Conservation (phyloP, 1,140 invertebrate genomes). For the Trichonephila inaurata region DNA sequence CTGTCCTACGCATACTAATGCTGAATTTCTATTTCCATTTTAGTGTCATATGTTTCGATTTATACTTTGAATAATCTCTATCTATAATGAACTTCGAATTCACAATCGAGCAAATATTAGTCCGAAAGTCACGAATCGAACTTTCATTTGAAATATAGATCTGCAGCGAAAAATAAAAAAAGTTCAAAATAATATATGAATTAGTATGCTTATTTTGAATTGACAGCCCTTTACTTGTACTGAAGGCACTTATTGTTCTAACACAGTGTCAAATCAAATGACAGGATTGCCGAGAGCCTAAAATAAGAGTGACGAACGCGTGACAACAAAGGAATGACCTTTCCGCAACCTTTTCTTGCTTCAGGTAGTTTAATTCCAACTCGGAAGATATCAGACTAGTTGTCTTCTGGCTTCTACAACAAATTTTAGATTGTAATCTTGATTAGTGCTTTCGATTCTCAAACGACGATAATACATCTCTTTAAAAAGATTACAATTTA, state of each 20-base stretch:
- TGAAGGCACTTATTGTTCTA: not conserved
- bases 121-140: too few species aligned
- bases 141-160: too few species aligned
- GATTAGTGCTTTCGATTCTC: not conserved
- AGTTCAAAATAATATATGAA: too few species aligned
- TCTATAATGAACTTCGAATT: too few species aligned
- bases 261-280: not conserved
- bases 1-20: too few species aligned
- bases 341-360: not conserved
- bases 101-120: too few species aligned
- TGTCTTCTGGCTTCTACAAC: not conserved
- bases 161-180: too few species aligned
- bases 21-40: too few species aligned
- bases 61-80: too few species aligned
- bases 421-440: slow-evolving; percentile 18
- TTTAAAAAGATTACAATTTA: not conserved
- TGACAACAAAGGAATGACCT: slow-evolving; percentile 32
- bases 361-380: not conserved
- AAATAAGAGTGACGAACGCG: slow-evolving; percentile 8
- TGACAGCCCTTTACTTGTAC: not conserved
- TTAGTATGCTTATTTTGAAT: too few species aligned
- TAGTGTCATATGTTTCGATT: too few species aligned
- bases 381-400: not conserved
- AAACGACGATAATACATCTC: not conserved
- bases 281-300: not conserved